phyloP scores from a whole-genome alignment of 2,113 vertebrate species.

The Percopsis transmontana region DNA sequence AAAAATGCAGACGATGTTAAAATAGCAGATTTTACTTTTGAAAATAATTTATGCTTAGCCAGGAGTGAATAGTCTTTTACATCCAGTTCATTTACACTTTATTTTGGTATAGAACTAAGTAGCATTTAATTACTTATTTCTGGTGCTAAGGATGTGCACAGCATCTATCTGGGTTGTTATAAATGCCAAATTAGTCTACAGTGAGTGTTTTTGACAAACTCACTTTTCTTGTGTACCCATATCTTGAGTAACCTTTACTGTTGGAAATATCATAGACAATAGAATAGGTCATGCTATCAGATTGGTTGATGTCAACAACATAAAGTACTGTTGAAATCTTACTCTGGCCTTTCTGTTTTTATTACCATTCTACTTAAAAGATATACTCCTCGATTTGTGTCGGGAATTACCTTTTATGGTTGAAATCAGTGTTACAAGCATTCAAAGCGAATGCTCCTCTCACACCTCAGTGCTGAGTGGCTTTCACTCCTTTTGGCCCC shows the following conservation, averaged over 20 bases:
- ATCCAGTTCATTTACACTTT: background rate
- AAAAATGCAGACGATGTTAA: background rate
- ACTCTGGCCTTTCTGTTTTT: background rate
- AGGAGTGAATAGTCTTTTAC: constrained; percentile 20
- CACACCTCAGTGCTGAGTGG: too few relatives aligned
- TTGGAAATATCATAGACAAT: constrained; percentile 35
- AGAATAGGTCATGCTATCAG: constrained; percentile 9
- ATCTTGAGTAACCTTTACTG: constrained; percentile 28
- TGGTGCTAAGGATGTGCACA: constrained; percentile 68
- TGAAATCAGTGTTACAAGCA: too few relatives aligned
- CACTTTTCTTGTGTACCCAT: constrained; percentile 30
- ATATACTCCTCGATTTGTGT: background rate
- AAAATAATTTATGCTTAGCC: constrained; percentile 52
- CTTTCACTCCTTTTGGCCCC: too few relatives aligned
- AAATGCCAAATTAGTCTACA: constrained; percentile 71
- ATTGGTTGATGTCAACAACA: constrained; percentile 10
- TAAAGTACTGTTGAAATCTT: constrained; percentile 36
- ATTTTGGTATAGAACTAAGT: background rate
- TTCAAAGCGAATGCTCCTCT: too few relatives aligned
- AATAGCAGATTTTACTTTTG: constrained; percentile 12
- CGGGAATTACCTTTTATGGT: too few relatives aligned
- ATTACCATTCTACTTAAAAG: background rate
- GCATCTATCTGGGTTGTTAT: constrained; percentile 50
- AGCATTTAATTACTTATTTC: constrained; percentile 13
- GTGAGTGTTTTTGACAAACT: constrained; percentile 13